Evolutionary conservation across 2,888 invertebrate species (phyloP).

Genomic region (Listrodromus nycthemerus): DNA sequence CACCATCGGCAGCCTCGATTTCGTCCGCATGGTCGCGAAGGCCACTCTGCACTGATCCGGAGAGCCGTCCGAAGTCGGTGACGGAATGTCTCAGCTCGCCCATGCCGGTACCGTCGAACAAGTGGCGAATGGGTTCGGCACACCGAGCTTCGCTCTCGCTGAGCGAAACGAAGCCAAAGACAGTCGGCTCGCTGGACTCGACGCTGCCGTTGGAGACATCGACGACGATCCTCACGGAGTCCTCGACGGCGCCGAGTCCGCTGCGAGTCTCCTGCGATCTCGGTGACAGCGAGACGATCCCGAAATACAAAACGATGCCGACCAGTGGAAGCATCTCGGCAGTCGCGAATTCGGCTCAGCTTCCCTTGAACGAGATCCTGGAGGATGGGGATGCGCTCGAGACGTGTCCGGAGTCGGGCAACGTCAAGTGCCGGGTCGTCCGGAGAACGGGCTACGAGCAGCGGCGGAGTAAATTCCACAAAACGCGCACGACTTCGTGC

Average conservation of each 20-base stretch:
- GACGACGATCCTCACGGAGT: constrained; percentile 85
- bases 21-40: constrained; percentile 66
- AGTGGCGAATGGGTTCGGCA: constrained; percentile 82
- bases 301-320: constrained; percentile 87
- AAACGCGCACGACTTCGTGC: constrained; percentile 93
- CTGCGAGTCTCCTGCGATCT: constrained; percentile 82
- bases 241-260: constrained; percentile 86
- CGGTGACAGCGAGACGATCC: constrained; percentile 78
- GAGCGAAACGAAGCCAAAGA: constrained; percentile 69
- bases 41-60: constrained; percentile 70
- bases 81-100: constrained; percentile 78
- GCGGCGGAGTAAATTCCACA: constrained; percentile 89
- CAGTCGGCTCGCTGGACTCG: constrained; percentile 23
- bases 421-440: constrained; percentile 75
- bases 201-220: constrained; percentile 66
- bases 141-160: constrained; percentile 74
- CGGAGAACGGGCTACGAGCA: constrained; percentile 85
- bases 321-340: constrained; percentile 84
- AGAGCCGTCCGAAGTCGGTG: constrained; percentile 78
- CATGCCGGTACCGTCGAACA: constrained; percentile 74
- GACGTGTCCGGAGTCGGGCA: constrained; percentile 64
- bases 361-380: constrained; percentile 88
- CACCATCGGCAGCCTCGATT: constrained; percentile 25
- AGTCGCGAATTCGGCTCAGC: constrained; percentile 83
- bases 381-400: constrained; percentile 87